These are phyloP conservation scores for Philereme vetulata DNA, from an alignment of 2,888 invertebrate species.

Conservation along the genomic window DNA sequence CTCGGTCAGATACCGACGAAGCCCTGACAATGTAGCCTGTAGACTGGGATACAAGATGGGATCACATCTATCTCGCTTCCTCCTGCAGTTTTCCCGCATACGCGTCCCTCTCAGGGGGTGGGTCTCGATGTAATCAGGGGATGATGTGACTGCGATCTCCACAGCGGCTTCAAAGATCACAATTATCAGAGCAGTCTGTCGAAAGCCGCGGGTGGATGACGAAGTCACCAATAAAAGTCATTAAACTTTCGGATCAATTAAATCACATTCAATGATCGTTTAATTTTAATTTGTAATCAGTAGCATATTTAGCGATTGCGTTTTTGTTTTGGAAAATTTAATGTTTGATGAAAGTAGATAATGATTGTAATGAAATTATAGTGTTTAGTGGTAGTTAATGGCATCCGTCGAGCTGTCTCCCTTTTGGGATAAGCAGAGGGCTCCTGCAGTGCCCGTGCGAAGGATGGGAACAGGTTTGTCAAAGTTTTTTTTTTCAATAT, in stretches of 20 bases:
- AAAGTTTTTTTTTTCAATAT: too few species aligned
- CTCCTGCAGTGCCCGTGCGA: constrained; percentile 84
- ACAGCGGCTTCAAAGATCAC: constrained; percentile 80
- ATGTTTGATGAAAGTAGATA: background rate
- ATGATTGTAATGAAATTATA: constrained; percentile 23
- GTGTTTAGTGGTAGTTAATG: constrained; percentile 35
- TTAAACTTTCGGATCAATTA: constrained; percentile 50
- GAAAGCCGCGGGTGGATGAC: constrained; percentile 77
- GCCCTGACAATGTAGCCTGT: constrained; percentile 83
- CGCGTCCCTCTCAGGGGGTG: constrained; percentile 74
- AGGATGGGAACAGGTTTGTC: constrained; percentile 89
- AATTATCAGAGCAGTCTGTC: constrained; percentile 82
- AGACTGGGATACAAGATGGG: constrained; percentile 86
- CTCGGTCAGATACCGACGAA: constrained; percentile 71
- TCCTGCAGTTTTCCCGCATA: constrained; percentile 21
- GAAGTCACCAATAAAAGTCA: constrained; percentile 75
- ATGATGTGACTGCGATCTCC: constrained; percentile 84
- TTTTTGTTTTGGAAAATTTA: background rate
- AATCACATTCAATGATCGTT: constrained; percentile 30
- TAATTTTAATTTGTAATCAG: background rate
- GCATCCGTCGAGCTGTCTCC: constrained; percentile 75
- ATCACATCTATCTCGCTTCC: constrained; percentile 71
- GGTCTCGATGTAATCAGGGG: constrained; percentile 83
- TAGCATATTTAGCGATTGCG: background rate
- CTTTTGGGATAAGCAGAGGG: constrained; percentile 86